phyloP scores from a whole-genome alignment of 2,113 vertebrate genomes.

The Nothobranchius kuhntae region DNA sequence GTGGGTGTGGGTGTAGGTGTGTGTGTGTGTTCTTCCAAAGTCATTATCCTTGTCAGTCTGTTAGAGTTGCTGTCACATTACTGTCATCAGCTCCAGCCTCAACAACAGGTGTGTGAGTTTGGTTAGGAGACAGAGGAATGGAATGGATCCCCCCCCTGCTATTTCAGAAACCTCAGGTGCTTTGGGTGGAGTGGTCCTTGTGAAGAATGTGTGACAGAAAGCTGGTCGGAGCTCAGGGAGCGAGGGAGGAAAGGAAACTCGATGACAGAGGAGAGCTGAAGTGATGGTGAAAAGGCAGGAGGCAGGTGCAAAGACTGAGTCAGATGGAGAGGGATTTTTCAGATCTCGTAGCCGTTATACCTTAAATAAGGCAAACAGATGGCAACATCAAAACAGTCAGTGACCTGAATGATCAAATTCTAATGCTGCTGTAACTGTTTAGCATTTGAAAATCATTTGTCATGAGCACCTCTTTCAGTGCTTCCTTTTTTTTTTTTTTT shows the following conservation, averaged over 20 bases:
- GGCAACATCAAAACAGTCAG: conserved; percentile 22
- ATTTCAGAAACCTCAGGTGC: conserved; percentile 1
- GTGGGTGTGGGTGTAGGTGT: conserved; percentile 13
- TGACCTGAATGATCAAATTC: conserved; percentile 14
- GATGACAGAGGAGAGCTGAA: conserved; percentile 21
- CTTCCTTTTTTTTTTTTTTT: not conserved
- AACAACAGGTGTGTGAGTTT: conserved; percentile 48
- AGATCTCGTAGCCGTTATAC: conserved; percentile 10
- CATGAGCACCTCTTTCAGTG: conserved; percentile 9
- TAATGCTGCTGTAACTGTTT: conserved; percentile 9
- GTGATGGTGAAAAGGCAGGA: conserved; percentile 21
- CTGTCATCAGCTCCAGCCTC: conserved; percentile 33
- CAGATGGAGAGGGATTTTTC: conserved; percentile 42
- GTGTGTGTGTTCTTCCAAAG: conserved; percentile 10
- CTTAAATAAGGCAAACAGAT: conserved; percentile 27
- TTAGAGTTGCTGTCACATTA: conserved; percentile 53
- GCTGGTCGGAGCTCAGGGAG: not conserved
- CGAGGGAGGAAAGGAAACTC: not conserved
- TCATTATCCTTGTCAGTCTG: conserved; percentile 56
- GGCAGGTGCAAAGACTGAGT: conserved; percentile 31
- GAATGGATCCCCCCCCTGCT: conserved; percentile 6
- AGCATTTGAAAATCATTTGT: conserved; percentile 9
- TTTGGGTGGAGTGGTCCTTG: not conserved
- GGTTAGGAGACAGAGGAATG: conserved; percentile 30
- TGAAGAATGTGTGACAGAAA: conserved; percentile 27